These are phyloP conservation scores for Genyomyrus donnyi DNA, from an alignment of 2,113 vertebrate species.

Conservation along the genomic window DNA sequence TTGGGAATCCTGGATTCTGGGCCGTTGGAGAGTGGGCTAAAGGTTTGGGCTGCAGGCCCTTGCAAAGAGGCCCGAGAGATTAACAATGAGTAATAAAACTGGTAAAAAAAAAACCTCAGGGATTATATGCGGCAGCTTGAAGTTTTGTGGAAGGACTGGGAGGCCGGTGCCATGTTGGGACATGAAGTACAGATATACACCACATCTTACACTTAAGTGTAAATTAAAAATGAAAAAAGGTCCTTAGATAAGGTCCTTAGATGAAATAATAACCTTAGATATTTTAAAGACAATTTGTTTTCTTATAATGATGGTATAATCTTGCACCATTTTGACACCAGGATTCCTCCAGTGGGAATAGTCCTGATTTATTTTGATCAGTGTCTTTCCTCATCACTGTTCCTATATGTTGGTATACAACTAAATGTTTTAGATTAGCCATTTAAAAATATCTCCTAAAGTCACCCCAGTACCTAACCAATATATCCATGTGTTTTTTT, in stretches of 20 bases:
- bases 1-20: not conserved
- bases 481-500: no score
- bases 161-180: not conserved
- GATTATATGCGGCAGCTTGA: not conserved
- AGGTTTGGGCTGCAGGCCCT: not conserved
- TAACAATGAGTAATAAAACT: slow-evolving; percentile 19
- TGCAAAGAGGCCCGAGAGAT: not conserved
- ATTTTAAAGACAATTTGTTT: no score
- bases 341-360: no score
- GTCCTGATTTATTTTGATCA: no score
- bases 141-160: not conserved
- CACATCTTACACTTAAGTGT: not conserved
- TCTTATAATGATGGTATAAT: no score
- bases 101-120: not conserved
- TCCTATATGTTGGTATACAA: no score
- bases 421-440: no score
- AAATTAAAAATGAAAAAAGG: not conserved
- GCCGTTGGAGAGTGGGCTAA: not conserved
- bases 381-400: no score
- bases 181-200: not conserved
- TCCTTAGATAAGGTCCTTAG: no score
- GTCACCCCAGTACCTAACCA: no score
- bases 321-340: no score
- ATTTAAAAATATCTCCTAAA: no score
- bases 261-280: not conserved